phyloP scores from a whole-genome alignment of 2,113 vertebrate species.

The Cathartes aura region DNA sequence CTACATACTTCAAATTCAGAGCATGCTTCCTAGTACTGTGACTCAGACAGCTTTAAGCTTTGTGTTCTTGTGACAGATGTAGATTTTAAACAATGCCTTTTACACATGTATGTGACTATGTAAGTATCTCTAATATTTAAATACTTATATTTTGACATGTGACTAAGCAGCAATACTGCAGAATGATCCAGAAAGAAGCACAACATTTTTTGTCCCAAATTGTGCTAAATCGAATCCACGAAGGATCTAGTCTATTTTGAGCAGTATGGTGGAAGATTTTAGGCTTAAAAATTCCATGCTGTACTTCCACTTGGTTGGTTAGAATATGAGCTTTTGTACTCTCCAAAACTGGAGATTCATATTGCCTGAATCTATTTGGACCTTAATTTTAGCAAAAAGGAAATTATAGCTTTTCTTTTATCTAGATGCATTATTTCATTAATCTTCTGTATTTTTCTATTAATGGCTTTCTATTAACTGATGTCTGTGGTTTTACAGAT shows the following conservation, averaged over 20 bases:
- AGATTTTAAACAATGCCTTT: not conserved
- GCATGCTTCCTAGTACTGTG: not conserved
- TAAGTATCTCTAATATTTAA: not conserved
- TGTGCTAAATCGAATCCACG: not conserved
- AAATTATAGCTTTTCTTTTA: not conserved
- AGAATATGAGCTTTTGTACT: not conserved
- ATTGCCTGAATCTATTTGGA: not conserved
- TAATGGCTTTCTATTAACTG: not conserved
- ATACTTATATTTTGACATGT: not conserved
- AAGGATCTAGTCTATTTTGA: not conserved
- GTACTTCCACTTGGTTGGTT: not conserved
- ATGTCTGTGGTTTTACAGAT: not conserved
- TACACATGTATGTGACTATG: rapidly evolving
- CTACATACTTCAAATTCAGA: not conserved
- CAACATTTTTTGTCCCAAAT: not conserved
- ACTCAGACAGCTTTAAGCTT: not conserved
- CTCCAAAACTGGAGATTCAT: not conserved
- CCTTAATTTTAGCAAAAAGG: not conserved
- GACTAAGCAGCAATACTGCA: rapidly evolving
- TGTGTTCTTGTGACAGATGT: not conserved
- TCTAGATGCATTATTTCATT: not conserved
- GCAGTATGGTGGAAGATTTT: not conserved
- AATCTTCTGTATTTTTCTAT: not conserved
- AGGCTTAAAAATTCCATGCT: not conserved
- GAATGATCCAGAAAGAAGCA: not conserved